phyloP scores from a whole-genome alignment of 2,113 vertebrate species.

The Galemys pyrenaicus region DNA sequence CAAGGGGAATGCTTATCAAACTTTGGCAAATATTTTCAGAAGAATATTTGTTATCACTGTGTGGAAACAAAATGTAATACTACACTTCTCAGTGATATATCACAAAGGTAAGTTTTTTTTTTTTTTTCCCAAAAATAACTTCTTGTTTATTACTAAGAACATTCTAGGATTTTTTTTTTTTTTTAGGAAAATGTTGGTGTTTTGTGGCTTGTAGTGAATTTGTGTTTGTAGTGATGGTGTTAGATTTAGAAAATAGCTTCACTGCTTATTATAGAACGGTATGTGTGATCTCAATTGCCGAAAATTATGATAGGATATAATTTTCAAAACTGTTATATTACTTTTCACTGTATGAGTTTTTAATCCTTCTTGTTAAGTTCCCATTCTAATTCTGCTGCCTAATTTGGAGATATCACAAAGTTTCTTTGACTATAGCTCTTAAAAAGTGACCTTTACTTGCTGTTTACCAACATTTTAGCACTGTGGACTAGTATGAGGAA shows the following conservation, averaged over 20 bases:
- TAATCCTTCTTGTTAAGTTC: neutral
- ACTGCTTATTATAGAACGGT: neutral
- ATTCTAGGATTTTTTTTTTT: neutral
- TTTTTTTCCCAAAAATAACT: neutral
- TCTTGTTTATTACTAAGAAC: neutral
- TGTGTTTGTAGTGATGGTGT: neutral
- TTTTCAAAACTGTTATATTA: neutral
- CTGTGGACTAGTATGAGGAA: too few relatives aligned
- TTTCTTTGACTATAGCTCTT: neutral
- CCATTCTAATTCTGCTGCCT: neutral
- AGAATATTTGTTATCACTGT: neutral
- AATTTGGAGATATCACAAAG: neutral
- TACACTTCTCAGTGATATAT: neutral
- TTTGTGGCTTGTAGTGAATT: neutral
- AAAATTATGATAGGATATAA: neutral
- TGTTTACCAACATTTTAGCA: neutral
- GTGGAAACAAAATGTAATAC: neutral
- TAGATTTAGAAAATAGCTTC: neutral
- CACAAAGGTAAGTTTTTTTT: too few relatives aligned
- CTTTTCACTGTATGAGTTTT: neutral
- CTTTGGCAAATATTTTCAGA: neutral
- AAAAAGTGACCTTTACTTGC: neutral
- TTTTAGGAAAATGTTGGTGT: neutral
- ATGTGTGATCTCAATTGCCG: neutral
- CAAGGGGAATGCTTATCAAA: neutral